These are phyloP conservation scores for Phrynosoma blainvillii DNA, from an alignment of 2,113 vertebrate species.

Conservation along the genomic window DNA sequence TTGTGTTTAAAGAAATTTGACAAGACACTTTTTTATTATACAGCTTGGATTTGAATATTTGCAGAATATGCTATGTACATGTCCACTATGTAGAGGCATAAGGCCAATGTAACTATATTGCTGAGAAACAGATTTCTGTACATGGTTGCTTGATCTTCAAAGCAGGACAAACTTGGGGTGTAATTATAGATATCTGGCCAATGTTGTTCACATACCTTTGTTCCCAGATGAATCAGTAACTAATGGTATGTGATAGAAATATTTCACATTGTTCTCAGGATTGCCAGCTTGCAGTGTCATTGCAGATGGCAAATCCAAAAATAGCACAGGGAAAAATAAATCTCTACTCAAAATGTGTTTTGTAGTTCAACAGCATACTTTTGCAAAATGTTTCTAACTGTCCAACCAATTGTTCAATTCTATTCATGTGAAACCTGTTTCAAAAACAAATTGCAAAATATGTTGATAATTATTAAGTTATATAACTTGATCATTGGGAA, in stretches of 20 bases:
- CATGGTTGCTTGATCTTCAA: slow-evolving; percentile 23
- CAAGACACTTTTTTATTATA: background rate
- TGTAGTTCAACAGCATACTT: slow-evolving; percentile 48
- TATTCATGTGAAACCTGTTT: slow-evolving; percentile 47
- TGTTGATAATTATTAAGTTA: background rate
- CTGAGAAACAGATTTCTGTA: slow-evolving; percentile 42
- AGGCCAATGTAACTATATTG: background rate
- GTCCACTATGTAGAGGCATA: fast-evolving
- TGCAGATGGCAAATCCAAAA: slow-evolving; percentile 76
- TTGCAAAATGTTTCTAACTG: slow-evolving; percentile 34
- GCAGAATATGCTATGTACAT: background rate
- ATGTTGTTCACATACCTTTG: slow-evolving; percentile 57
- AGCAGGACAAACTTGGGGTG: slow-evolving; percentile 61
- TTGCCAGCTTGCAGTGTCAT: slow-evolving; percentile 72
- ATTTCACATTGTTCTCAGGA: slow-evolving; percentile 61
- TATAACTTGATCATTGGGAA: background rate
- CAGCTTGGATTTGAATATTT: slow-evolving; percentile 16
- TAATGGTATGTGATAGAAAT: slow-evolving; percentile 59
- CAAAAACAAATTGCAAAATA: slow-evolving; percentile 36
- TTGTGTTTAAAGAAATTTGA: too few species aligned
- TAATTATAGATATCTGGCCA: slow-evolving; percentile 47
- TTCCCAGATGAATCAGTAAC: slow-evolving; percentile 54
- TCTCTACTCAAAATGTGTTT: slow-evolving; percentile 63
- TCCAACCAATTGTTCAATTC: background rate
- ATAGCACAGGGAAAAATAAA: slow-evolving; percentile 57